Evolutionary conservation across 2,888 invertebrate species (phyloP), one percentile per base, ranked within the genome.

Genomic region (Ecdyonurus torrentis): DNA sequence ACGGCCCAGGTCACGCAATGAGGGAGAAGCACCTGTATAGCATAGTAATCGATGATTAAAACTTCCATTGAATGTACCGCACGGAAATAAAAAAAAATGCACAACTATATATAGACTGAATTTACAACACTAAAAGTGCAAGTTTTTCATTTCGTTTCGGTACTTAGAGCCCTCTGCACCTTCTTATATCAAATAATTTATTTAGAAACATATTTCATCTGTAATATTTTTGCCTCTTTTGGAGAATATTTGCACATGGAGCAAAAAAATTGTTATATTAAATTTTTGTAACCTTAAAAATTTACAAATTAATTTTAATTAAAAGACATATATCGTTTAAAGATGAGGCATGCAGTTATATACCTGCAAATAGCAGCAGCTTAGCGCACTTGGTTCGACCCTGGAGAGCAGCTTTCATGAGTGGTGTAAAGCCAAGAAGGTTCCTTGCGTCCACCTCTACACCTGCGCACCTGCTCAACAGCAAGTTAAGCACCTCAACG

Each of bases 401-500:
- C 72, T 88, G 87, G 22, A 88, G 77, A 2, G 87, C 86, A 1
- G 87, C 86, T 72, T 87, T 87, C 83, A 83, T 83, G 60, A 87
- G 75, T 1, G 87, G 84, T 1, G 87, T 87, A 71, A 87, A 84
- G 15, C 87, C 87, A 63, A 83, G 77, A 67, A 79, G 76, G 72
- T 87, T 88, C 67, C 83, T 77, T 20, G 83, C 82, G 73, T 88
- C 87, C 61, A 86, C 80, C 69, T 85, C 81, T 62, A 87, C 78
- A 58, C 80, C 81, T 63, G 82, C 77, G 72, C 83, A 84, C 67
- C 81, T 76, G 66, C 81, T 81, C 63, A 87, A 76, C 67, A 88
- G 76, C 68, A 82, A 78, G 69, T 83, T 84, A 58, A 87, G 77
- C 65, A 84, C 83, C 70, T 86, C 86, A 53, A 81, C 79, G 74